These are phyloP conservation scores for Meghimatium bilineatum DNA, from an alignment of 2,888 invertebrate genomes.

Conservation along the genomic window DNA sequence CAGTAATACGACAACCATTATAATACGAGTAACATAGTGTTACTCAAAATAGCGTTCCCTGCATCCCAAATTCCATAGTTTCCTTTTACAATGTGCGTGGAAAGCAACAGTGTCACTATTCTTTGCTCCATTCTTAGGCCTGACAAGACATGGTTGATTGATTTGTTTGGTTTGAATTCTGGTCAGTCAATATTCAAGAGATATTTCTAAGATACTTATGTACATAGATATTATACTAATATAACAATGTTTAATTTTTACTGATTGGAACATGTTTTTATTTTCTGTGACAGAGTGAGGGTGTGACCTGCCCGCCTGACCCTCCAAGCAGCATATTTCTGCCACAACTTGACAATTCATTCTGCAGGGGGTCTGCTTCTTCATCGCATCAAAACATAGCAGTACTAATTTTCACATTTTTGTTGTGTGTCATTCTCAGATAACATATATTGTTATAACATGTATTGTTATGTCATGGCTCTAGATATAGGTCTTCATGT, in stretches of 20 bases:
- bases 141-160: no score
- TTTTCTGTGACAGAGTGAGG: constrained; percentile 28
- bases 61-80: no score
- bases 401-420: background rate
- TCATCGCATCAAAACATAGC: background rate
- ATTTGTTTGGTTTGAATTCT: no score
- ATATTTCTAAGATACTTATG: no score
- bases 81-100: no score
- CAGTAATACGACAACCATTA: no score
- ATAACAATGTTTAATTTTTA: background rate
- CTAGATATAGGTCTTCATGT: background rate
- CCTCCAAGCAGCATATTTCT: constrained; percentile 7
- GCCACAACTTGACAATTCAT: background rate
- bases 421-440: constrained; percentile 6
- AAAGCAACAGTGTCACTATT: no score
- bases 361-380: background rate
- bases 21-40: no score
- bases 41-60: no score
- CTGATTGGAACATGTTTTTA: background rate
- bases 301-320: constrained; percentile 53
- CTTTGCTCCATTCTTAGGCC: no score
- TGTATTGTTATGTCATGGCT: background rate
- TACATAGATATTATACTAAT: no score
- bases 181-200: no score
- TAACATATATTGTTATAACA: background rate